Base-by-base conservation (phyloP, 1,140 invertebrate genomes). In the Drosophila rhopaloa region DNA sequence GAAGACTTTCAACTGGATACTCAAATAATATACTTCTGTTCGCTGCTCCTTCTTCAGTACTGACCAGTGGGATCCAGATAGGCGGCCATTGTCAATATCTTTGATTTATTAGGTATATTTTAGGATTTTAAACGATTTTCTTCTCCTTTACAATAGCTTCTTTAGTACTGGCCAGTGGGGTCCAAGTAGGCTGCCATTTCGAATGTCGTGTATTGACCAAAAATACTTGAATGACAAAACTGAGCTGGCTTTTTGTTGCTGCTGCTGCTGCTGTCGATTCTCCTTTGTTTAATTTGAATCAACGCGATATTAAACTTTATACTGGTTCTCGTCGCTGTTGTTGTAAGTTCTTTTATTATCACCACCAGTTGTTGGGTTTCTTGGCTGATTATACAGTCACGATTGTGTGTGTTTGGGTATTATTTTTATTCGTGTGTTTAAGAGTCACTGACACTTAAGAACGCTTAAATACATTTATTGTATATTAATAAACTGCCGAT, bases 291-390 rank as follows among this genome's bases (percentile, higher is more conserved):
- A 88, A 76, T 76, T 79, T 19, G 61, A 88, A 77, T 77, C 57
- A 73, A 61, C 62, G 56, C 74, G 58, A 74, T 73, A 72, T 84
- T 83, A 76, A 84, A 84, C 81, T 84, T 79, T 83, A 83, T 83
- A 83, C 81, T 76, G 81, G 80, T 83, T 83, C 79, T 82, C 46
- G 50, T n/a, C 53, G 65, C 54, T 81, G 37, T 85, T 89, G 80
- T 89, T 90, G 85, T 89, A 89, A 86, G 81, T 90, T 90, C 86
- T 90, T 90, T 90, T 90, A 90, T 90, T 90, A 90, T 90, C 85
- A 89, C 74, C 77, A 79, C 48, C 46, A 68, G 50, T 63, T 77
- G 81, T 68, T 63, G 71, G 71, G 32, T 74, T 62, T 51, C 38
- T 86, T 81, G 66, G 68, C 59, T 86, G 83, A 88, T 88, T 88